These are phyloP conservation scores for Lamprologus lemairii DNA, from an alignment of 2,113 vertebrate species.

Conservation along the genomic window DNA sequence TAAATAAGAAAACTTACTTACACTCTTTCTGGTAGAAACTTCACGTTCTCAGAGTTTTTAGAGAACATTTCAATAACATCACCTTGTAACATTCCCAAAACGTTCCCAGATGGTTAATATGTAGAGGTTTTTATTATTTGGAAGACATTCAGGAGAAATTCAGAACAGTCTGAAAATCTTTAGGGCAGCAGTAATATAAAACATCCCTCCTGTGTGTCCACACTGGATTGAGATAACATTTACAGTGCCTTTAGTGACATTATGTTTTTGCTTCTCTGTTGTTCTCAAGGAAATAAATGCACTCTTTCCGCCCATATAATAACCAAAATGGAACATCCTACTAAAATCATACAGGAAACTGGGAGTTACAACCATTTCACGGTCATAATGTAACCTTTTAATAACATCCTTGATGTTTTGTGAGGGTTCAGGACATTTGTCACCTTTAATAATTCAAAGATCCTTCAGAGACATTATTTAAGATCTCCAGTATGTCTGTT, in stretches of 20 bases:
- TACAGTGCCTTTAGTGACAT: not conserved
- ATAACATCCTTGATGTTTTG: not conserved
- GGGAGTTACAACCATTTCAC: accelerated
- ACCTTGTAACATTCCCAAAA: not conserved
- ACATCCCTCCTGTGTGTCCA: not conserved
- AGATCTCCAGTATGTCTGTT: not conserved
- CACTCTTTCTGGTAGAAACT: not conserved
- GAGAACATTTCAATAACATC: not conserved
- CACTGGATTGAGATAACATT: not conserved
- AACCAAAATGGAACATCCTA: not conserved
- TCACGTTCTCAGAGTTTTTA: not conserved
- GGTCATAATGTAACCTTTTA: not conserved
- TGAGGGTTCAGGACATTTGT: not conserved
- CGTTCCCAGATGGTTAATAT: not conserved
- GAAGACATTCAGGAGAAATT: not conserved
- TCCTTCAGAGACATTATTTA: not conserved
- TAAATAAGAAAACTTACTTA: not conserved
- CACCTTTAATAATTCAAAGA: not conserved
- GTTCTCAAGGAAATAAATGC: not conserved
- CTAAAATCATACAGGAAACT: not conserved
- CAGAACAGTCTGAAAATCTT: not conserved
- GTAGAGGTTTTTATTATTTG: not conserved
- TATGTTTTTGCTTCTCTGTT: not conserved
- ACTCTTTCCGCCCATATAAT: not conserved
- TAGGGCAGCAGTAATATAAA: not conserved